These are phyloP conservation scores for Drosophila mimica DNA, from an alignment of 2,888 invertebrate species.

Conservation along the genomic window DNA sequence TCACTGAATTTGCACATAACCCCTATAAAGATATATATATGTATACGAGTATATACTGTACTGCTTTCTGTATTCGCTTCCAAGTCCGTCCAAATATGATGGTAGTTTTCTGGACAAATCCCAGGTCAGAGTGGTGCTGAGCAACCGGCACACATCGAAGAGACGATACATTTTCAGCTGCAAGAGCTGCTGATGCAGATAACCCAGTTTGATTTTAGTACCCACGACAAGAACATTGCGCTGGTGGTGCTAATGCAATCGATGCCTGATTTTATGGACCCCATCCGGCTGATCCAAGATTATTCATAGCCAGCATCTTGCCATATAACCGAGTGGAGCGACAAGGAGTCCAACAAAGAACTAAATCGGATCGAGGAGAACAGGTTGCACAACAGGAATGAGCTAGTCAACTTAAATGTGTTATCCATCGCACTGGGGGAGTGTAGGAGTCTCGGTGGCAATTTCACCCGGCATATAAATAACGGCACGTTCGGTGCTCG, in stretches of 20 bases:
- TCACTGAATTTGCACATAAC: background rate
- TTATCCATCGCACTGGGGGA: background rate
- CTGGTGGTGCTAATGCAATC: slow-evolving; percentile 1
- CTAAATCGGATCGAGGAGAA: no score
- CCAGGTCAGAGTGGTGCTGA: slow-evolving; percentile 13
- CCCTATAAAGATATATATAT: background rate
- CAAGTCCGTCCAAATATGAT: slow-evolving; percentile 14
- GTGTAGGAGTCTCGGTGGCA: background rate
- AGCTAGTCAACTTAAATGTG: background rate
- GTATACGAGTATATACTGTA: no score
- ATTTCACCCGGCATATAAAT: background rate
- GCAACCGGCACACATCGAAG: background rate
- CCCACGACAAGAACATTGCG: slow-evolving; percentile 21
- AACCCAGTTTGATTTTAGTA: slow-evolving; percentile 2
- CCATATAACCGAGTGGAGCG: slow-evolving; percentile 23
- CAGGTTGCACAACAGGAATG: background rate
- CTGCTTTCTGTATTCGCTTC: background rate
- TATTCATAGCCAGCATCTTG: background rate
- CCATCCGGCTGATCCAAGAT: background rate
- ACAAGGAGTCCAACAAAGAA: background rate
- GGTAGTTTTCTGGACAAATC: slow-evolving; percentile 13
- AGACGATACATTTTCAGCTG: background rate
- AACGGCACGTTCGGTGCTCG: slow-evolving; percentile 90
- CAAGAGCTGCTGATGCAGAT: background rate
- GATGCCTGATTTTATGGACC: background rate